Percentiles rank a stretch among this genome's conserved stretches.
Conservation (phyloP, 1,140 invertebrate species). For the Colletes gigas region DNA sequence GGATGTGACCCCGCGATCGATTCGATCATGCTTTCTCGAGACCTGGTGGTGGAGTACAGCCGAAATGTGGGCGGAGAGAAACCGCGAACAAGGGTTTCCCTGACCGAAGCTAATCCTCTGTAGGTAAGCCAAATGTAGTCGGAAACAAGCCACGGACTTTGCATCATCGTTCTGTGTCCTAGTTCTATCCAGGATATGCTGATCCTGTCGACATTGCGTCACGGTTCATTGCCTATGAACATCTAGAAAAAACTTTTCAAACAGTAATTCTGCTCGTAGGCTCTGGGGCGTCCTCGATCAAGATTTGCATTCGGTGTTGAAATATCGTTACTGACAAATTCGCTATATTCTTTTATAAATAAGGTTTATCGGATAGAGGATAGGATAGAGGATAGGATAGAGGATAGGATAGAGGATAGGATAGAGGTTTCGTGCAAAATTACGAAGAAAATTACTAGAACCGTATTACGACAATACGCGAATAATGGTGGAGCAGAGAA, state of each 20-base stretch:
- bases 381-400: too few species aligned
- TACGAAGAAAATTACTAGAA: neutral
- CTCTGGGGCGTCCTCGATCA: neutral
- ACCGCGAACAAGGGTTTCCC: slow-evolving; percentile 55
- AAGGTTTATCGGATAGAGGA: too few species aligned
- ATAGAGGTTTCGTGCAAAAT: neutral
- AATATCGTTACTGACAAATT: too few species aligned
- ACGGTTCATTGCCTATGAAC: slow-evolving; percentile 8
- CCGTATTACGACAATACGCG: neutral
- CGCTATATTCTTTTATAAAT: too few species aligned
- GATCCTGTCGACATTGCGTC: slow-evolving; percentile 30
- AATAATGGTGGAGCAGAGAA: neutral
- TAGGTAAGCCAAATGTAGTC: slow-evolving; percentile 56
- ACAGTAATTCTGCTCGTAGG: neutral
- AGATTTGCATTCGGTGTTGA: neutral
- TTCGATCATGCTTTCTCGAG: slow-evolving; percentile 35
- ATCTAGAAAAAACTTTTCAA: neutral
- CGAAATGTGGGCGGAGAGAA: slow-evolving; percentile 40
- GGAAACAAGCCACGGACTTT: slow-evolving; percentile 56
- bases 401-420: too few species aligned
- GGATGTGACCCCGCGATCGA: neutral
- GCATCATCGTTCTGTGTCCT: slow-evolving; percentile 46
- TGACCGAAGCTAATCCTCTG: slow-evolving; percentile 53
- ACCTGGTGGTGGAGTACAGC: slow-evolving; percentile 11
- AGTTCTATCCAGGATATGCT: slow-evolving; percentile 30